Conservation (phyloP, 2,113 vertebrate species). For the Channa argus region DNA sequence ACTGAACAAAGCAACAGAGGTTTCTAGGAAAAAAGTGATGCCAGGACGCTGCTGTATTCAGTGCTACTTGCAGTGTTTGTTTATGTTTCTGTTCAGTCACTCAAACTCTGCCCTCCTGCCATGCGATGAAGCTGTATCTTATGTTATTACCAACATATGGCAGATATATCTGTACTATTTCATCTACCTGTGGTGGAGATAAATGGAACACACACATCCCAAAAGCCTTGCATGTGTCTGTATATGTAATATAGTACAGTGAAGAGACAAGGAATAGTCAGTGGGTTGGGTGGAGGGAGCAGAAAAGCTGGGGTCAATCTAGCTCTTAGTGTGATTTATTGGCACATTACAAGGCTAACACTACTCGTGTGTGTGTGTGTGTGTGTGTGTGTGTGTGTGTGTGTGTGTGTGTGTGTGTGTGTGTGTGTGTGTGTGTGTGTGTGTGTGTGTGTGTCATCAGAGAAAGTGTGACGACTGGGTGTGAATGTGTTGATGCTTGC, state of each 20-base stretch:
- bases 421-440: not conserved
- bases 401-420: constrained; percentile 6
- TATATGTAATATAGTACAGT: constrained; percentile 53
- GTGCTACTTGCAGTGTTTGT: too few species aligned
- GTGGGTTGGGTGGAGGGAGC: constrained; percentile 17
- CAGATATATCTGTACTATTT: constrained; percentile 16
- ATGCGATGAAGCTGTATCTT: constrained; percentile 10
- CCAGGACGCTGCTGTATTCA: too few species aligned
- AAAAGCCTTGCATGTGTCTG: constrained; percentile 2
- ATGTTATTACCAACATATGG: constrained; percentile 14
- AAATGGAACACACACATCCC: constrained; percentile 42
- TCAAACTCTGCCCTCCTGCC: constrained; percentile 19
- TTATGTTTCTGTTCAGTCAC: not conserved
- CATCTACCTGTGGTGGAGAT: constrained; percentile 18
- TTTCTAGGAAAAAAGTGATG: too few species aligned
- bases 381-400: too few species aligned
- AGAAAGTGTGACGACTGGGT: not conserved
- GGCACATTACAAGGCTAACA: constrained; percentile 59
- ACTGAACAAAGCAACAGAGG: too few species aligned
- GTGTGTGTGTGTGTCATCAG: not conserved
- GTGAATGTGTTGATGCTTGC: not conserved
- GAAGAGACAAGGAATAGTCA: constrained; percentile 43
- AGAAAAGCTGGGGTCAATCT: constrained; percentile 61
- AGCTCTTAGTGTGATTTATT: constrained; percentile 71
- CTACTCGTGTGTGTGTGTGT: constrained; percentile 1